phyloP scores from a whole-genome alignment of 2,113 vertebrate genomes.

The Fulmarus glacialis region DNA sequence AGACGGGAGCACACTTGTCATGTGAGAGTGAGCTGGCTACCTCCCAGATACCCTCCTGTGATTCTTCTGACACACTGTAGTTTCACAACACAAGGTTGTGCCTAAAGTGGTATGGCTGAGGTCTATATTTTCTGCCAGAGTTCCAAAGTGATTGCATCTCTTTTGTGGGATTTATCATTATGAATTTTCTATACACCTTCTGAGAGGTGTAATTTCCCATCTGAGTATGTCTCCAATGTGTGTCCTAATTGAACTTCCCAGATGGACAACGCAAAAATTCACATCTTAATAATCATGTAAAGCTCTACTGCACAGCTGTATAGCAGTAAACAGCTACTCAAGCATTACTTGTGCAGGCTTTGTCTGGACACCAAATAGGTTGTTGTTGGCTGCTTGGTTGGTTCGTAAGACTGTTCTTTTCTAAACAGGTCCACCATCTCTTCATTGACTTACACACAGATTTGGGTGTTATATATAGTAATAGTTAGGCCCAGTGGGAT shows the following conservation, averaged over 20 bases:
- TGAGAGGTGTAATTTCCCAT: not conserved
- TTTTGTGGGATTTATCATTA: not conserved
- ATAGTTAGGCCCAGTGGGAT: not conserved
- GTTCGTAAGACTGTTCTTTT: not conserved
- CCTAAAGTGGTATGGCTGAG: not conserved
- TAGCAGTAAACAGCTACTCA: not conserved
- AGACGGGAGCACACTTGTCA: not conserved
- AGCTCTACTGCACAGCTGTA: not conserved
- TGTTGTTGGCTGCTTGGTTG: not conserved
- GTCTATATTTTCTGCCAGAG: not conserved
- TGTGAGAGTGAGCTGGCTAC: not conserved
- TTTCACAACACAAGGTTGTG: not conserved
- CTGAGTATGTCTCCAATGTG: not conserved
- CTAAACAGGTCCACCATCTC: not conserved
- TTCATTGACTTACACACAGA: not conserved
- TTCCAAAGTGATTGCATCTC: not conserved
- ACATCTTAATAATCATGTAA: not conserved
- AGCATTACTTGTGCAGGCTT: not conserved
- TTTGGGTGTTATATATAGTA: not conserved
- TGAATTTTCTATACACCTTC: not conserved
- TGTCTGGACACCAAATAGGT: not conserved
- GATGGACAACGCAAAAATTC: not conserved
- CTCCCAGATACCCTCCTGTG: accelerated
- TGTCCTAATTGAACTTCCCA: not conserved
- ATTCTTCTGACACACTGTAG: not conserved